These are phyloP conservation scores for Actinemys pallida DNA, from an alignment of 2,113 vertebrate species.

Conservation along the genomic window DNA sequence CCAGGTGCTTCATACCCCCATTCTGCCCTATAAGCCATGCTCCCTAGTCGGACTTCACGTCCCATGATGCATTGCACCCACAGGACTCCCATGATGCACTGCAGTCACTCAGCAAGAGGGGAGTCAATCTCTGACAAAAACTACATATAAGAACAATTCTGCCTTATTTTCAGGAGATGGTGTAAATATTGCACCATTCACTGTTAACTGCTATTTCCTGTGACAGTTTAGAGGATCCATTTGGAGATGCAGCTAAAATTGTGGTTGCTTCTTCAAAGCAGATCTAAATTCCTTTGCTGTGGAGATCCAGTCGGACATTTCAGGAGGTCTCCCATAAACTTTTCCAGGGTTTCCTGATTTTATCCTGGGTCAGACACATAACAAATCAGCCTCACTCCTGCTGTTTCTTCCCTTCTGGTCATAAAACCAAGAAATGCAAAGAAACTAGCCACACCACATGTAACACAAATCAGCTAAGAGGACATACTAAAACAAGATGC, in stretches of 20 bases:
- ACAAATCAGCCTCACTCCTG: no score
- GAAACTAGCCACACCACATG: no score
- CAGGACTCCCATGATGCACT: background rate
- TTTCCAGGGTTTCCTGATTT: no score
- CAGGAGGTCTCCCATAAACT: no score
- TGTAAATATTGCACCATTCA: background rate
- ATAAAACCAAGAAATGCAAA: no score
- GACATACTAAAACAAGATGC: no score
- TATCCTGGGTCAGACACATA: no score
- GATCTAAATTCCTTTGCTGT: background rate
- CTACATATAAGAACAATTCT: background rate
- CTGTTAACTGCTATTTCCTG: background rate
- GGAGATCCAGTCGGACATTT: no score
- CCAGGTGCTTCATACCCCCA: background rate
- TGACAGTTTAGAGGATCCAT: background rate
- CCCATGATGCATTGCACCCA: background rate
- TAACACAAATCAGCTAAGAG: no score
- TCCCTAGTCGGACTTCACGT: background rate
- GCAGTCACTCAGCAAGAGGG: background rate
- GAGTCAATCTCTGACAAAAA: background rate
- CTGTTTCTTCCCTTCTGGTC: no score
- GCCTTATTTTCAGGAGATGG: background rate
- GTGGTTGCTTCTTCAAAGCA: background rate
- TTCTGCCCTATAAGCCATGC: background rate
- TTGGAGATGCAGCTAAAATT: background rate